These are phyloP conservation scores for Spheniscus mendiculus DNA, from an alignment of 2,113 vertebrate genomes.

Conservation along the genomic window DNA sequence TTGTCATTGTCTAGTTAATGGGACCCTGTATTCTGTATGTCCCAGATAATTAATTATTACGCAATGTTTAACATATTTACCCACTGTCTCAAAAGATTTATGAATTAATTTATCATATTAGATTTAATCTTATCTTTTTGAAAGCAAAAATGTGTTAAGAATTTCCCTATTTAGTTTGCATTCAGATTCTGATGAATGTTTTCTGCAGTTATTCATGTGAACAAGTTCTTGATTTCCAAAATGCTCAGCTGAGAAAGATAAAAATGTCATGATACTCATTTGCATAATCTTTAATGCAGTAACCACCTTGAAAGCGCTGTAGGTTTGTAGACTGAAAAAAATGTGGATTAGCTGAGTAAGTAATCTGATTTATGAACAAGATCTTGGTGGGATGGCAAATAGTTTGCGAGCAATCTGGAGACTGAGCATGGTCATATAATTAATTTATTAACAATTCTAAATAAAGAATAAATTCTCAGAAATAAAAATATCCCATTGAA, in stretches of 20 bases:
- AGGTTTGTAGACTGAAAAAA: background rate
- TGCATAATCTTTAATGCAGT: slow-evolving; percentile 25
- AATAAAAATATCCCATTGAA: slow-evolving; percentile 10
- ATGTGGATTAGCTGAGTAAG: background rate
- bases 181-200: slow-evolving; percentile 24
- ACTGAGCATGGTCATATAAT: background rate
- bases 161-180: slow-evolving; percentile 1
- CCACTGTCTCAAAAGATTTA: background rate
- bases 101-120: background rate
- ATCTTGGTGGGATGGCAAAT: background rate
- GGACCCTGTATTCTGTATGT: background rate
- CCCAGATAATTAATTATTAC: background rate
- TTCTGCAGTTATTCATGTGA: slow-evolving; percentile 19
- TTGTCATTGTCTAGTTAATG: background rate
- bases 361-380: slow-evolving; percentile 7
- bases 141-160: background rate
- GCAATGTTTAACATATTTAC: background rate
- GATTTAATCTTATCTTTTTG: background rate
- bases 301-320: slow-evolving; percentile 29
- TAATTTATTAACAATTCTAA: slow-evolving; percentile 21
- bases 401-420: background rate
- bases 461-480: slow-evolving; percentile 16
- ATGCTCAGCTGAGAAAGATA: slow-evolving; percentile 24
- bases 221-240: background rate
- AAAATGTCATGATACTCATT: slow-evolving; percentile 27